Conservation (phyloP, 2,113 vertebrate species). For the Todiramphus chloris region DNA sequence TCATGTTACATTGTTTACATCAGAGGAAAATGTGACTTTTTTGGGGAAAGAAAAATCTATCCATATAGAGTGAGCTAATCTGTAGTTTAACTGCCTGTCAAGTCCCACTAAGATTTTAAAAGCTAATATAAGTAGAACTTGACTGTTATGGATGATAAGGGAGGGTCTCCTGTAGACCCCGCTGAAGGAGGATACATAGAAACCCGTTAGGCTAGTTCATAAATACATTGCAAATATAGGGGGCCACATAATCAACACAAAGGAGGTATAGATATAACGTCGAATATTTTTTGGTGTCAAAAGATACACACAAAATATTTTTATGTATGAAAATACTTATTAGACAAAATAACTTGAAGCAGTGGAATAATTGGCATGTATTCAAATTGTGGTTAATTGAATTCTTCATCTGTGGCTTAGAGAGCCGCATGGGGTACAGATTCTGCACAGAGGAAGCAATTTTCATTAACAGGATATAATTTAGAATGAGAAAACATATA, state of each 20-base stretch:
- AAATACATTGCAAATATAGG: not conserved
- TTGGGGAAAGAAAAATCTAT: not conserved
- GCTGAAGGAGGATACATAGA: not conserved
- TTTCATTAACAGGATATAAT: conserved; percentile 82
- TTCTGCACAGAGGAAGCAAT: conserved; percentile 78
- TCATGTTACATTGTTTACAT: not conserved
- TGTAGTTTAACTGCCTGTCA: not conserved
- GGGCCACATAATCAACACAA: not conserved
- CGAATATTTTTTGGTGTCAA: conserved; percentile 20
- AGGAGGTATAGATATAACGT: not conserved
- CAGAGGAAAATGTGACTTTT: not conserved
- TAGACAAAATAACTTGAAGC: conserved; percentile 69
- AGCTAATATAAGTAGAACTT: not conserved
- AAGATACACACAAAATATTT: conserved; percentile 31
- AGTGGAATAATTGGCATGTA: conserved; percentile 72
- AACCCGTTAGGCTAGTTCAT: not conserved
- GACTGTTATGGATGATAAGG: not conserved
- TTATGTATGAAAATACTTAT: conserved; percentile 56
- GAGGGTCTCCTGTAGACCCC: not conserved
- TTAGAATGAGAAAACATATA: conserved; percentile 76
- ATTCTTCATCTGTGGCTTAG: conserved; percentile 73
- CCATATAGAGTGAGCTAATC: not conserved
- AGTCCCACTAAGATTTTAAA: not conserved
- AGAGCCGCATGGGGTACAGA: conserved; percentile 75
- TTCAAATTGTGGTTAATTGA: conserved; percentile 79